Evolutionary conservation across 2,113 vertebrate genomes (phyloP).

Genomic region (Patagioenas fasciata): DNA sequence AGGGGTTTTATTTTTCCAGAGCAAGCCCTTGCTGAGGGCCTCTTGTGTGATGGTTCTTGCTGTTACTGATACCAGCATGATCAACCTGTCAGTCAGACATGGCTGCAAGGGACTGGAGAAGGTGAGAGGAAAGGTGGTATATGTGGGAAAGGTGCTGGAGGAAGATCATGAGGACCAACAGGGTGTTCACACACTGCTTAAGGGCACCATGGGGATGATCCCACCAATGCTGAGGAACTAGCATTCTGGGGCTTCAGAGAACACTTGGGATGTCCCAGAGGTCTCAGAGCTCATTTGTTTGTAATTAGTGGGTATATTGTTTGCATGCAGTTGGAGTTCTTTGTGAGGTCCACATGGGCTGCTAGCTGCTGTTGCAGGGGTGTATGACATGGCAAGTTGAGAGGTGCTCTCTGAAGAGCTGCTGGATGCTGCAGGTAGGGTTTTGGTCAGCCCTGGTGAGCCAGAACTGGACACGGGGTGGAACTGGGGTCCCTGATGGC

Average conservation of each 20-base stretch:
- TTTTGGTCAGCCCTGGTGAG: neutral
- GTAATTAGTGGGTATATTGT: neutral
- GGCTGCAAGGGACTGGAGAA: neutral
- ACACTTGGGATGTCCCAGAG: neutral
- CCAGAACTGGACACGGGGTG: rapidly evolving
- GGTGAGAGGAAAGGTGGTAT: neutral
- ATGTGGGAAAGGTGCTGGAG: neutral
- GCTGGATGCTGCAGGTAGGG: neutral
- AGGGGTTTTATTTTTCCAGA: neutral
- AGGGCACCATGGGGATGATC: neutral
- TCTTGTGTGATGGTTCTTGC: rapidly evolving
- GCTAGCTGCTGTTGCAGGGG: neutral
- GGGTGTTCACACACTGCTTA: neutral
- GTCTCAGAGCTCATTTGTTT: neutral
- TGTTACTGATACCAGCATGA: rapidly evolving
- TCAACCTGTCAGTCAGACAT: neutral
- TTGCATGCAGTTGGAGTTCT: neutral
- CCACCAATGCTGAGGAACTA: neutral
- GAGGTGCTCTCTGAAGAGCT: neutral
- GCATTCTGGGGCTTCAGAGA: neutral
- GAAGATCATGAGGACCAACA: neutral
- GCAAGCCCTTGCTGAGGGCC: neutral
- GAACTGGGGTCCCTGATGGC: neutral
- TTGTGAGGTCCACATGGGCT: neutral
- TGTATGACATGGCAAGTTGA: neutral